Evolutionary conservation across 2,888 invertebrate genomes (phyloP).

Genomic region (Eristalinus sepulchralis): DNA sequence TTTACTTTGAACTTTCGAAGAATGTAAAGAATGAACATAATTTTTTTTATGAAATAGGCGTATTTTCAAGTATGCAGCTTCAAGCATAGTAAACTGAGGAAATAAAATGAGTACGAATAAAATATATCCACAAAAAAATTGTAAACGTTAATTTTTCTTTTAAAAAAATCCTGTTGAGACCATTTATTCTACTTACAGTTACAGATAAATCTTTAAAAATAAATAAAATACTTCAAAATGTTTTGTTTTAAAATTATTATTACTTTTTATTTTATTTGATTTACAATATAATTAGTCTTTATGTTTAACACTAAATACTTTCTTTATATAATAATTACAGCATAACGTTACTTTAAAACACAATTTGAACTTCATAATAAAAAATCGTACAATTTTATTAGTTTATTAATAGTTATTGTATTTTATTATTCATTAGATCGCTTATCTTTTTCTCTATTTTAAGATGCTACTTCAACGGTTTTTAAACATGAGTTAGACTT

Average conservation of each 20-base stretch:
- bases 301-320: slow-evolving; percentile 69
- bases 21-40: too few relatives aligned
- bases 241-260: slow-evolving; percentile 26
- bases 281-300: slow-evolving; percentile 69
- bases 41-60: too few relatives aligned
- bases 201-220: neutral
- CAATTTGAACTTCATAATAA: slow-evolving; percentile 69
- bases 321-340: slow-evolving; percentile 59
- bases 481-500: slow-evolving; percentile 49
- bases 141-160: too few relatives aligned
- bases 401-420: slow-evolving; percentile 61
- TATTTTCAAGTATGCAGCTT: too few relatives aligned
- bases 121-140: too few relatives aligned
- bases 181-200: too few relatives aligned
- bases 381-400: slow-evolving; percentile 62
- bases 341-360: slow-evolving; percentile 68
- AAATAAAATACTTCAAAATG: neutral
- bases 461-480: slow-evolving; percentile 58
- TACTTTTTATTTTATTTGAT: slow-evolving; percentile 56
- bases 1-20: too few relatives aligned
- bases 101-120: too few relatives aligned
- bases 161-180: too few relatives aligned
- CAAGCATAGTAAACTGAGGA: too few relatives aligned
- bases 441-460: slow-evolving; percentile 12
- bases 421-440: slow-evolving; percentile 46